phyloP scores from a whole-genome alignment of 2,797 vertebrate species.

The Mormyrops boulengeri region DNA sequence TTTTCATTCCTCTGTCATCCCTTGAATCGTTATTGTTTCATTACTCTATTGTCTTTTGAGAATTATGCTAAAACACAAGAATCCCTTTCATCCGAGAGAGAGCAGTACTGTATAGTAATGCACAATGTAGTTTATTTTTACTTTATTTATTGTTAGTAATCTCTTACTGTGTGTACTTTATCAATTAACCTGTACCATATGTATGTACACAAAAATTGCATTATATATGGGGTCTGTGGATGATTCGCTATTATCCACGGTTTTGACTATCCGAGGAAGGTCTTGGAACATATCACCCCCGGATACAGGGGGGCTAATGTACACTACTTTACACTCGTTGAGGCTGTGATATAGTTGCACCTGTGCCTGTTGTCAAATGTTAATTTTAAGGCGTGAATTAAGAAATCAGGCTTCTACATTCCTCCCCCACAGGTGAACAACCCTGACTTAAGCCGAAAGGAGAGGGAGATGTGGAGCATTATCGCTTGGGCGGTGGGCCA shows the following conservation, averaged over 20 bases:
- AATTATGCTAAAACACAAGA: background rate
- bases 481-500: constrained; percentile 70
- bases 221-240: background rate
- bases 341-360: background rate
- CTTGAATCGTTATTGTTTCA: background rate
- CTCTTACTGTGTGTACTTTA: background rate
- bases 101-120: background rate
- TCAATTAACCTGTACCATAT: background rate
- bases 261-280: background rate
- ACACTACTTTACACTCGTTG: background rate
- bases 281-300: background rate
- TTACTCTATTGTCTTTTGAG: background rate
- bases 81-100: background rate
- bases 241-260: background rate
- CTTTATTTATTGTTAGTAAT: background rate
- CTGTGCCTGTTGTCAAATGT: background rate
- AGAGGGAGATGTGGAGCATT: constrained; percentile 84
- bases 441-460: constrained; percentile 67
- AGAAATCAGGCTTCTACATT: background rate
- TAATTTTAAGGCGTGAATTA: background rate
- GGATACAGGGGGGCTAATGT: background rate
- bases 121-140: background rate
- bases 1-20: background rate
- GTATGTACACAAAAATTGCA: background rate
- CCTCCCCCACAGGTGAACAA: constrained; percentile 66